Evolutionary conservation across 2,113 vertebrate species (phyloP).

Genomic region (Pyrgilauda ruficollis): DNA sequence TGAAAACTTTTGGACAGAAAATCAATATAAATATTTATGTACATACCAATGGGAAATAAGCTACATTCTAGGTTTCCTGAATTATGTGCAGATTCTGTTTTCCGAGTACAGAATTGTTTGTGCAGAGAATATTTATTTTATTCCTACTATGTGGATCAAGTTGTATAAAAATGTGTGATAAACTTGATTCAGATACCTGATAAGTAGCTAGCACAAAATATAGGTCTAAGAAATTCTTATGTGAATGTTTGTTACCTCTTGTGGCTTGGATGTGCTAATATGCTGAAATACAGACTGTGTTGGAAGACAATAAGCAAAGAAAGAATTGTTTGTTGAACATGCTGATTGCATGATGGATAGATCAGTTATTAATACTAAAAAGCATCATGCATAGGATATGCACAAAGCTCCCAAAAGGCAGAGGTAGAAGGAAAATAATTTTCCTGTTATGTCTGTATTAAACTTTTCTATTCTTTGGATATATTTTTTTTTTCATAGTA

Average conservation of each 20-base stretch:
- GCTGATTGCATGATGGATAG: not conserved
- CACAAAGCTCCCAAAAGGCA: not conserved
- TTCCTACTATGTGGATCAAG: not conserved
- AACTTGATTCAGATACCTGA: not conserved
- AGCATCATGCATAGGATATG: fast-evolving
- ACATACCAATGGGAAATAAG: not conserved
- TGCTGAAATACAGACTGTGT: not conserved
- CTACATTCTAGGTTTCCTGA: not conserved
- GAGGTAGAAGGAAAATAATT: not conserved
- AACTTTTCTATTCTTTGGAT: not conserved
- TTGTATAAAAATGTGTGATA: not conserved
- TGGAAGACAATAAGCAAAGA: not conserved
- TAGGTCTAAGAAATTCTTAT: not conserved
- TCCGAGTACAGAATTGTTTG: not conserved
- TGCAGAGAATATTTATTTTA: not conserved
- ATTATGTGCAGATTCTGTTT: not conserved
- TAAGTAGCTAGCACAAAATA: not conserved
- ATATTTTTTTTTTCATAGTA: not conserved
- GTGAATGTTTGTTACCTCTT: not conserved
- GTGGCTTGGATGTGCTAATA: not conserved
- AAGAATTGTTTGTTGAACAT: not conserved
- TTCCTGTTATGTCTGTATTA: not conserved
- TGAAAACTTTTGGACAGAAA: not conserved
- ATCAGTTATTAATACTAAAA: not conserved
- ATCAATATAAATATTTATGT: not conserved